Evolutionary conservation across 2,113 vertebrate species (phyloP).

Genomic region (Shinisaurus crocodilurus): DNA sequence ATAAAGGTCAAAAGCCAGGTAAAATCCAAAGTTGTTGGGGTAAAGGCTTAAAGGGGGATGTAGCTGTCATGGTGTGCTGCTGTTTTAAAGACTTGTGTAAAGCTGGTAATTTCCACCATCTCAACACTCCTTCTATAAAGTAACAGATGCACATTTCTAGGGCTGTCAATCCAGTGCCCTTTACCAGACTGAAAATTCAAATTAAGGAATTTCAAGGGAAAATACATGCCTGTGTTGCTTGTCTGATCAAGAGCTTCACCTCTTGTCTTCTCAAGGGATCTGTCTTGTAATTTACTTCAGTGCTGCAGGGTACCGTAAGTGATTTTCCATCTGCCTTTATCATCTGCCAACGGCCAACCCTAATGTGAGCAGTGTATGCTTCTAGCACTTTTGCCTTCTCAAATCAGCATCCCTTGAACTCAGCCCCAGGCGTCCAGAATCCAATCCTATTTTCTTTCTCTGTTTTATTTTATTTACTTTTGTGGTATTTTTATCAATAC

Average conservation of each 20-base stretch:
- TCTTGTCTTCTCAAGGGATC: constrained; percentile 40
- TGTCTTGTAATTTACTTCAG: constrained; percentile 61
- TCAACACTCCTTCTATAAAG: rapidly evolving
- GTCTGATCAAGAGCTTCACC: constrained; percentile 69
- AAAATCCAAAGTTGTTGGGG: background rate
- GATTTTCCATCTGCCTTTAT: constrained; percentile 37
- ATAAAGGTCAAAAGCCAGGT: background rate
- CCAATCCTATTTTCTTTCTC: background rate
- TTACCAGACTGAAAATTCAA: constrained; percentile 58
- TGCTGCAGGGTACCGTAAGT: constrained; percentile 49
- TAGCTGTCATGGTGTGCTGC: background rate
- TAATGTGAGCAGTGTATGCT: background rate
- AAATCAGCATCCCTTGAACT: background rate
- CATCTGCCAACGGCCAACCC: constrained; percentile 15
- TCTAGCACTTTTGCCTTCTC: background rate
- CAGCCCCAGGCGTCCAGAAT: background rate
- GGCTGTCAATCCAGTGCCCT: constrained; percentile 54
- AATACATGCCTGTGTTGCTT: background rate
- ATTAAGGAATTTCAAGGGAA: constrained; percentile 50
- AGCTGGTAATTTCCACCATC: rapidly evolving
- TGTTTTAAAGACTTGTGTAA: rapidly evolving
- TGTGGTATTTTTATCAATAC: background rate
- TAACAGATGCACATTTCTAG: constrained; percentile 21
- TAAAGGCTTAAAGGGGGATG: background rate
- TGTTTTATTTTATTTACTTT: background rate